Percentiles rank a stretch among this genome's conserved stretches.
Evolutionary conservation across 2,888 invertebrate species (phyloP).

Genomic region (Diarsia rubi): DNA sequence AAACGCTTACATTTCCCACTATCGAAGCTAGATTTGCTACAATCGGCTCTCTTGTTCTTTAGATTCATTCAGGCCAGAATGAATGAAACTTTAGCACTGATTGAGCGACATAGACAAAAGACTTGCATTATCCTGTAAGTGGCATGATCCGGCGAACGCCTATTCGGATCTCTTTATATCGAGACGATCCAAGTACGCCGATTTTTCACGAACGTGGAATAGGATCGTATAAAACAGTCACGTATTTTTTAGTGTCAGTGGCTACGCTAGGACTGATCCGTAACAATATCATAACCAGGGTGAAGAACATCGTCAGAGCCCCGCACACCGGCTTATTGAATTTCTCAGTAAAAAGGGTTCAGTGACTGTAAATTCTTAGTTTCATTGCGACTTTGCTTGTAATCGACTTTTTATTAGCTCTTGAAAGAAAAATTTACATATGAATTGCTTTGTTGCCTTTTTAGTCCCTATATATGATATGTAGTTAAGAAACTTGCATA

Average conservation of each 20-base stretch:
- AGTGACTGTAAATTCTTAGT: conserved; percentile 74
- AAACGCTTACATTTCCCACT: conserved; percentile 62
- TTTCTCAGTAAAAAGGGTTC: conserved; percentile 77
- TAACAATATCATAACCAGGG: conserved; percentile 83
- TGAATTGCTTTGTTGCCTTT: conserved; percentile 64
- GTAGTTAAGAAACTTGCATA: conserved; percentile 39
- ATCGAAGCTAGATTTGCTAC: conserved; percentile 67
- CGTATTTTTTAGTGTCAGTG: conserved; percentile 83
- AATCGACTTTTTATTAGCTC: conserved; percentile 62
- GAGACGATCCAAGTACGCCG: conserved; percentile 74
- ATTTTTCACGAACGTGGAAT: conserved; percentile 76
- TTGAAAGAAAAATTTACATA: conserved; percentile 62
- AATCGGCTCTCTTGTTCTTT: conserved; percentile 70
- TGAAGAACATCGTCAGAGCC: conserved; percentile 68
- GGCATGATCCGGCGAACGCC: conserved; percentile 77
- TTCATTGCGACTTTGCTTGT: conserved; percentile 65
- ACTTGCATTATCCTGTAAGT: conserved; percentile 81
- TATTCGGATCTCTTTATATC: conserved; percentile 80
- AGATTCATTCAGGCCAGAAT: conserved; percentile 72
- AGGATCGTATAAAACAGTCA: conserved; percentile 82
- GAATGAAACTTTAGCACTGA: conserved; percentile 76
- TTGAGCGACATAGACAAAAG: conserved; percentile 81
- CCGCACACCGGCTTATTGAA: conserved; percentile 77
- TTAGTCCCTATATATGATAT: conserved; percentile 53
- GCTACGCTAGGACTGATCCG: conserved; percentile 74